A percentile compares a stretch with the other conserved stretches of the same genome.
phyloP scores from a whole-genome alignment of 2,113 vertebrate genomes.

The Petroica traversi region DNA sequence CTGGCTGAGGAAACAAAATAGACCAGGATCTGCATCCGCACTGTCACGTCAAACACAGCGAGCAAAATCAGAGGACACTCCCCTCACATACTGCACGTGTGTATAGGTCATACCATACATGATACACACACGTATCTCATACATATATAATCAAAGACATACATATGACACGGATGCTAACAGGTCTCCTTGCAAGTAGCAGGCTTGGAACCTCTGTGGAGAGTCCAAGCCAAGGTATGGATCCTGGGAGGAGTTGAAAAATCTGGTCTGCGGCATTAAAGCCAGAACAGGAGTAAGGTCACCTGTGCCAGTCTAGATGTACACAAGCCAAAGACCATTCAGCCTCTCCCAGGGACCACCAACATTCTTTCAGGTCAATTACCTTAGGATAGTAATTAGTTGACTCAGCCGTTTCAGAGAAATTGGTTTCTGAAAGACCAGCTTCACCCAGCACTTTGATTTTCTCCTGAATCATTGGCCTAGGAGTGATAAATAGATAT shows the following conservation, averaged over 20 bases:
- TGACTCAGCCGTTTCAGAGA: slow-evolving; percentile 84
- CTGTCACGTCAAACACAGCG: not conserved
- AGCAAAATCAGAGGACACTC: not conserved
- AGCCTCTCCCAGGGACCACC: not conserved
- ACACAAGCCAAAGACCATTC: not conserved
- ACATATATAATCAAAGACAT: not conserved
- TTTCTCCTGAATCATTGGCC: slow-evolving; percentile 95
- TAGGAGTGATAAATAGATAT: slow-evolving; percentile 48
- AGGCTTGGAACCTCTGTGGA: not conserved
- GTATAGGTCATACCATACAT: too few relatives aligned
- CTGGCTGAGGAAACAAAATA: slow-evolving; percentile 56
- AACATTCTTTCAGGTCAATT: not conserved
- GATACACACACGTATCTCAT: not conserved
- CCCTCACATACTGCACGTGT: not conserved
- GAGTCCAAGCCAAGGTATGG: not conserved
- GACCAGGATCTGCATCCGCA: not conserved
- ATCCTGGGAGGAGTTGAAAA: not conserved
- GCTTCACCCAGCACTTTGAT: slow-evolving; percentile 92
- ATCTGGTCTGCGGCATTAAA: not conserved
- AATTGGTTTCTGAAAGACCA: slow-evolving; percentile 88
- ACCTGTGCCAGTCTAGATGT: not conserved
- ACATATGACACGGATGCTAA: not conserved
- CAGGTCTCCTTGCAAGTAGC: not conserved
- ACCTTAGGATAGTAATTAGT: slow-evolving; percentile 86
- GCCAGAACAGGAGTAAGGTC: not conserved